phyloP scores from a whole-genome alignment of 2,888 invertebrate species.

The Liopterus haemorrhoidalis region DNA sequence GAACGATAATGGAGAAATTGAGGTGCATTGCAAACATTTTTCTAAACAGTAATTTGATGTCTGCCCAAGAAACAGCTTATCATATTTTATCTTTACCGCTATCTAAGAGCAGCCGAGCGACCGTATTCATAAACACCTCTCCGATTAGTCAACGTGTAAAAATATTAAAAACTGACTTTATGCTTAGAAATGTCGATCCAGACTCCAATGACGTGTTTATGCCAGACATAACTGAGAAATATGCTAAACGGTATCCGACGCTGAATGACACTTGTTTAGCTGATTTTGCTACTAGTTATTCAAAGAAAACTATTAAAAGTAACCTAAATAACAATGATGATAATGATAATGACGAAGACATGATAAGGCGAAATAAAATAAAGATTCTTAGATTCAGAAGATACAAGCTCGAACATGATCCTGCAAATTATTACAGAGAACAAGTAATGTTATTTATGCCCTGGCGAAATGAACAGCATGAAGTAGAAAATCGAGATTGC shows the following conservation, averaged over 20 bases:
- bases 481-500: constrained; percentile 23
- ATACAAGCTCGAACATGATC: constrained; percentile 21
- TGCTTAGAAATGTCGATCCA: constrained; percentile 11
- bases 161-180: constrained; percentile 24
- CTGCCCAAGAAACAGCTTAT: constrained; percentile 32
- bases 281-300: constrained; percentile 25
- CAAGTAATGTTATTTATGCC: constrained; percentile 28
- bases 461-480: constrained; percentile 25
- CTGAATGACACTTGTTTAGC: constrained; percentile 22
- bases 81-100: constrained; percentile 28
- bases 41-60: constrained; percentile 29
- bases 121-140: constrained; percentile 27
- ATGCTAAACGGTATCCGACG: background rate
- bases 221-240: constrained; percentile 18
- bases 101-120: constrained; percentile 26
- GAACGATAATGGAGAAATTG: constrained; percentile 14
- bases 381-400: constrained; percentile 20
- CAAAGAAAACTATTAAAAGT: constrained; percentile 1
- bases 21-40: constrained; percentile 24
- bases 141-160: constrained; percentile 20
- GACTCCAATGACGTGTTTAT: constrained; percentile 24
- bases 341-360: constrained; percentile 16
- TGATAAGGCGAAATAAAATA: constrained; percentile 14
- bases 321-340: too few species aligned
- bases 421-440: constrained; percentile 20